Percentiles rank a stretch among this genome's conserved stretches.
phyloP scores from a whole-genome alignment of 2,113 vertebrate species.

The Pionites leucogaster region DNA sequence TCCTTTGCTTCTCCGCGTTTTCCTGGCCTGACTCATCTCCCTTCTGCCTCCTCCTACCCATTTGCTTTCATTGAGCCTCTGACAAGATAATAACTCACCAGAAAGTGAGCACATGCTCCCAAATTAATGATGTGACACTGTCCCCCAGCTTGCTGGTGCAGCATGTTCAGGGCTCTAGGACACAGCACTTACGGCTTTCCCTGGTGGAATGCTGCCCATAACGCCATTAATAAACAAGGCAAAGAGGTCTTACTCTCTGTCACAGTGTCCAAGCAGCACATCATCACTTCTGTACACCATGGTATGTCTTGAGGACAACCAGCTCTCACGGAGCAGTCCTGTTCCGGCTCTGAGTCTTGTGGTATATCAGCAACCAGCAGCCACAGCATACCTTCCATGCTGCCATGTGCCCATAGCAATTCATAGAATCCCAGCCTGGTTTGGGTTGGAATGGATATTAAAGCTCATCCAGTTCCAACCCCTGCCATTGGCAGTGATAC shows the following conservation, averaged over 20 bases:
- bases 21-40: background rate
- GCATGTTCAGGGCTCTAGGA: background rate
- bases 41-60: background rate
- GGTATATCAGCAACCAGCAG: too few relatives aligned
- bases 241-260: background rate
- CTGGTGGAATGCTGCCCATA: accelerated
- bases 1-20: background rate
- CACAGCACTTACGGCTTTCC: background rate
- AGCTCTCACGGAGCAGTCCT: accelerated
- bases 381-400: background rate
- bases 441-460: background rate
- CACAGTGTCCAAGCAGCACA: background rate
- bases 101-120: background rate
- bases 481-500: background rate
- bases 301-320: background rate
- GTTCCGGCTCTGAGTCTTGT: background rate
- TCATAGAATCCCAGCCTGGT: background rate
- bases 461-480: background rate
- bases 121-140: background rate
- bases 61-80: background rate
- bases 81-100: slow-evolving; percentile 44
- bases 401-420: accelerated
- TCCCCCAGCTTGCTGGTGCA: background rate
- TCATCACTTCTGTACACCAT: accelerated
- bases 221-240: background rate